A percentile compares a stretch with the other conserved stretches of the same genome.
Conservation (phyloP, 1,140 invertebrate species). For the Aphaenogaster rudis region DNA sequence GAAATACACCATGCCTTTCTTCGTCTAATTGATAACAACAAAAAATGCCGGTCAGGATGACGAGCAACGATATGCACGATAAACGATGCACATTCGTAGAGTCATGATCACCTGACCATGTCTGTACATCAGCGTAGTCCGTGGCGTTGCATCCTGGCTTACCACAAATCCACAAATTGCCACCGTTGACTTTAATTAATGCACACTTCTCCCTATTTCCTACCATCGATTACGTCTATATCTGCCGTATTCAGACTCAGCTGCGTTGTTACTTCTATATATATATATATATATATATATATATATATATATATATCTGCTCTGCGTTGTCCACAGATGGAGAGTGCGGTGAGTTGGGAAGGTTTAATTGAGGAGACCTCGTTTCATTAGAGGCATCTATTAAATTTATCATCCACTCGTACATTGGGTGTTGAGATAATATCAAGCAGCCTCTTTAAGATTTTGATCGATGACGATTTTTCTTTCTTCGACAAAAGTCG, state of each 20-base stretch:
- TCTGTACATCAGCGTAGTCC: slow-evolving; percentile 37
- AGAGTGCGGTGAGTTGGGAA: neutral
- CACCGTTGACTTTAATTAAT: slow-evolving; percentile 76
- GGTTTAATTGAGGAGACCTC: slow-evolving; percentile 6
- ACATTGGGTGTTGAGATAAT: neutral
- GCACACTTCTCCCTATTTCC: slow-evolving; percentile 75
- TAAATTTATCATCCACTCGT: neutral
- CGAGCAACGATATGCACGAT: neutral
- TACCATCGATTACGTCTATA: slow-evolving; percentile 66
- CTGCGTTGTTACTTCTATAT: slow-evolving; percentile 20
- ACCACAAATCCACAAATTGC: slow-evolving; percentile 79
- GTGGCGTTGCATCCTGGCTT: slow-evolving; percentile 59
- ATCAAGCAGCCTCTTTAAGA: neutral
- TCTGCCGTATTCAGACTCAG: slow-evolving; percentile 5
- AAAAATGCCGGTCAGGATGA: neutral
- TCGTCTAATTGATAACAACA: neutral
- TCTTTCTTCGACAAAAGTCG: neutral
- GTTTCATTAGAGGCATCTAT: neutral
- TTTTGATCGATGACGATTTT: neutral
- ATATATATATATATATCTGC: slow-evolving; percentile 6
- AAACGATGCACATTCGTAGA: slow-evolving; percentile 33
- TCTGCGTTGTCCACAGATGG: neutral
- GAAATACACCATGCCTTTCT: neutral
- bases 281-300: neutral
- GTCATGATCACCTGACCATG: slow-evolving; percentile 45